phyloP scores from a whole-genome alignment of 2,797 vertebrate species.

The Dipus sagitta region DNA sequence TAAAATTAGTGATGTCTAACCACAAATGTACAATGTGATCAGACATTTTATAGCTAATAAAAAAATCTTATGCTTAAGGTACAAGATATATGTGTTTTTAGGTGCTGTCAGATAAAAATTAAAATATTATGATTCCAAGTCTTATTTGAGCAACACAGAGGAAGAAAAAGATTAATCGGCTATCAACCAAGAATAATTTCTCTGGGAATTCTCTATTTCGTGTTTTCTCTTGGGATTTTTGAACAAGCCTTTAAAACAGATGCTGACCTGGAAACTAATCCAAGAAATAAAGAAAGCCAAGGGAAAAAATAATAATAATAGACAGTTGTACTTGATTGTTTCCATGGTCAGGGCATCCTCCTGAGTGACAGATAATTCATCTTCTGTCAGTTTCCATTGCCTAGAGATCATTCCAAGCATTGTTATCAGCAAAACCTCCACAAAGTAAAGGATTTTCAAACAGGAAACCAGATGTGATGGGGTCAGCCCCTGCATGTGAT shows the following conservation, averaged over 20 bases:
- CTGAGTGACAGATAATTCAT: slow-evolving; percentile 90
- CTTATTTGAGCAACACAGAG: slow-evolving; percentile 69
- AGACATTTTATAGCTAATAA: slow-evolving; percentile 28
- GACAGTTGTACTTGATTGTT: slow-evolving; percentile 84
- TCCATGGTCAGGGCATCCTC: slow-evolving; percentile 82
- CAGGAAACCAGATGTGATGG: slow-evolving; percentile 90
- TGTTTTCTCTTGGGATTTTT: slow-evolving; percentile 71
- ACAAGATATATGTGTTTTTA: not conserved
- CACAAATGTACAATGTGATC: slow-evolving; percentile 15
- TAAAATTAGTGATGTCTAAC: slow-evolving; percentile 38
- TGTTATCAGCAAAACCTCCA: slow-evolving; percentile 87
- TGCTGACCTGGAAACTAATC: slow-evolving; percentile 79
- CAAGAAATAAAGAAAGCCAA: slow-evolving; percentile 78
- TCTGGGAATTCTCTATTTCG: slow-evolving; percentile 35
- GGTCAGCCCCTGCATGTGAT: slow-evolving; percentile 86
- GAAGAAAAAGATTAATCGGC: slow-evolving; percentile 62
- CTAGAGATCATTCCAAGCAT: slow-evolving; percentile 86
- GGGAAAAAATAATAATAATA: slow-evolving; percentile 80
- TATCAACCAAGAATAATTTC: slow-evolving; percentile 49
- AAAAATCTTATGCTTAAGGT: not conserved
- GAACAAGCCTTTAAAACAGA: slow-evolving; percentile 81
- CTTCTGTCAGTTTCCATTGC: slow-evolving; percentile 87
- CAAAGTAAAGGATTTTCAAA: slow-evolving; percentile 88
- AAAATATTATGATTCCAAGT: slow-evolving; percentile 22
- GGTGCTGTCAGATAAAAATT: slow-evolving; percentile 14